Conservation (phyloP, 2,797 vertebrate species). For the Centropyge bicolor region DNA sequence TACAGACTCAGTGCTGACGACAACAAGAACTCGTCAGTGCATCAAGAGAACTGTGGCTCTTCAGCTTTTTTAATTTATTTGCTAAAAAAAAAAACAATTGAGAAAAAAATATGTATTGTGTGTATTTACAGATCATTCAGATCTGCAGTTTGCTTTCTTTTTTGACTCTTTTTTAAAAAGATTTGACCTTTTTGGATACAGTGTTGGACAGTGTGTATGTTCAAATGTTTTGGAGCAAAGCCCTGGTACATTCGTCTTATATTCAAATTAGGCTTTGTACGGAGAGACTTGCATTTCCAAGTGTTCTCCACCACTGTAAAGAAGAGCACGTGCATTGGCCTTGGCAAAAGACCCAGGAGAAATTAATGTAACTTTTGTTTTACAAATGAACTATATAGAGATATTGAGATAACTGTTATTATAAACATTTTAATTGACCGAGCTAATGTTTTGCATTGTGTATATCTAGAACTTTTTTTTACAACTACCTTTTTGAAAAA, state of each 20-base stretch:
- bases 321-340: conserved; percentile 29
- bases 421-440: conserved; percentile 53
- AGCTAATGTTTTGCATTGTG: conserved; percentile 69
- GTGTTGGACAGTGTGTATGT: conserved; percentile 45
- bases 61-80: conserved; percentile 84
- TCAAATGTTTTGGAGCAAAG: conserved; percentile 38
- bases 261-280: conserved; percentile 33
- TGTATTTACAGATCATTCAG: conserved; percentile 59
- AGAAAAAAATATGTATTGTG: conserved; percentile 60
- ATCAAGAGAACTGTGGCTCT: conserved; percentile 72
- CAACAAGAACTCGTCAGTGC: conserved; percentile 58
- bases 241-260: conserved; percentile 28
- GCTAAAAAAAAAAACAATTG: conserved; percentile 63
- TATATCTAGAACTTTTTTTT: conserved; percentile 68
- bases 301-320: conserved; percentile 48
- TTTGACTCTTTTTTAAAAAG: conserved; percentile 44
- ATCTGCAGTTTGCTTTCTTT: conserved; percentile 56
- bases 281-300: conserved; percentile 22
- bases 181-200: conserved; percentile 44
- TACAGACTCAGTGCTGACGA: conserved; percentile 69
- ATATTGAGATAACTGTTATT: conserved; percentile 54
- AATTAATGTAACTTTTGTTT: conserved; percentile 55
- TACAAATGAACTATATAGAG: conserved; percentile 49
- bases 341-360: conserved; percentile 72
- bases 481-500: conserved; percentile 44